Conservation (phyloP, 2,888 invertebrate genomes). For the Celastrina argiolus region DNA sequence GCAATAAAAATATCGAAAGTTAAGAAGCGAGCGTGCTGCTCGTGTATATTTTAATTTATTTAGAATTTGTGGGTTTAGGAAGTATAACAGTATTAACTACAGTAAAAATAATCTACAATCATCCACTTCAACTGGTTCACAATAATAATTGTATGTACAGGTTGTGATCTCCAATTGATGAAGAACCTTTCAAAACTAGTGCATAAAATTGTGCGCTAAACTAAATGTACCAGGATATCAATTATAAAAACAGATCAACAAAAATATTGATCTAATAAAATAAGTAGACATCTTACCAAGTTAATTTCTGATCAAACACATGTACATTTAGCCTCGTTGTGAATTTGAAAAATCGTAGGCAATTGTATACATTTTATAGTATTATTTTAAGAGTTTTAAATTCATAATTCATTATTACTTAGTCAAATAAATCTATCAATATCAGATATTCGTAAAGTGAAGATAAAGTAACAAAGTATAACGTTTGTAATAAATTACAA, state of each 20-base stretch:
- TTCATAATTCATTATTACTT: not conserved
- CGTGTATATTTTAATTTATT: not conserved
- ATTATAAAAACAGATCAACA: not conserved
- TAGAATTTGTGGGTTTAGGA: not conserved
- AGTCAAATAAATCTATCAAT: not conserved
- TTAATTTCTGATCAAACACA: not conserved
- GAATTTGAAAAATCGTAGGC: not conserved
- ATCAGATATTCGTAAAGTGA: not conserved
- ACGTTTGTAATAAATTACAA: not conserved
- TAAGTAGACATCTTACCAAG: not conserved
- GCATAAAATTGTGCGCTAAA: not conserved
- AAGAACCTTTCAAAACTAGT: not conserved
- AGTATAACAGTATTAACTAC: not conserved
- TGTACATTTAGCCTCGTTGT: not conserved
- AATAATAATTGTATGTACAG: conserved; percentile 1
- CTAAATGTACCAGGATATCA: not conserved
- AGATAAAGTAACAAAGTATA: not conserved
- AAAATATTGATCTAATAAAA: not conserved
- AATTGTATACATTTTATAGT: too few relatives aligned
- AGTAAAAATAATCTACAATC: too few relatives aligned
- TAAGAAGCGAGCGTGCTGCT: not conserved
- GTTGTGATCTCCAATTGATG: not conserved
- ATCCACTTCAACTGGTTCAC: not conserved
- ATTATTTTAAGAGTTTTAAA: too few relatives aligned
- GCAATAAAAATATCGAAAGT: not conserved